A percentile compares a stretch with the other conserved stretches of the same genome.
Conservation (phyloP, 2,113 vertebrate species). For the Parotia lawesii region DNA sequence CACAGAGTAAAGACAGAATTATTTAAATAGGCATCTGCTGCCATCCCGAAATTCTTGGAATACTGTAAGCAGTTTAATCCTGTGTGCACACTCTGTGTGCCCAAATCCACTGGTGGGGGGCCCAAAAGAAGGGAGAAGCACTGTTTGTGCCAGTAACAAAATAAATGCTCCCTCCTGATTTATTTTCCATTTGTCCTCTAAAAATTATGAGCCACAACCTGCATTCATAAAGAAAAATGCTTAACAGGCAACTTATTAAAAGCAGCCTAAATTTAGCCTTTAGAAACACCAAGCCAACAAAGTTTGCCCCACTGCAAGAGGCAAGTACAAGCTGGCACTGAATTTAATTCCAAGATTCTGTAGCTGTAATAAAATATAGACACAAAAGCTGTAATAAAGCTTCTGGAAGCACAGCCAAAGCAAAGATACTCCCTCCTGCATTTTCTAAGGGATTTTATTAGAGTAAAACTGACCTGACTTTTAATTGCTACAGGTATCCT, state of each 20-base stretch:
- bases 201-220: background rate
- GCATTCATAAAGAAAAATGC: background rate
- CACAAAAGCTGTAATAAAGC: background rate
- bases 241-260: background rate
- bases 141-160: background rate
- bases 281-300: background rate
- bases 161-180: background rate
- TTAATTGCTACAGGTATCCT: background rate
- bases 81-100: rapidly evolving
- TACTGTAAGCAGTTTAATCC: background rate
- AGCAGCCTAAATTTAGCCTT: background rate
- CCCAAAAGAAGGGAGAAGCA: background rate
- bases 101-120: background rate
- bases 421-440: too few relatives aligned
- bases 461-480: background rate
- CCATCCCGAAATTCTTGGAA: background rate
- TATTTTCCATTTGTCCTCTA: background rate
- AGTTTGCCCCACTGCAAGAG: background rate
- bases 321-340: background rate
- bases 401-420: background rate
- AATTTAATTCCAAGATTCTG: background rate
- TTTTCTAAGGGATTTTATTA: background rate
- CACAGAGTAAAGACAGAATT: background rate
- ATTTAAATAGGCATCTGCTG: background rate
- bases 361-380: background rate